Conservation (phyloP, 2,797 vertebrate genomes). For the Liasis olivaceus region DNA sequence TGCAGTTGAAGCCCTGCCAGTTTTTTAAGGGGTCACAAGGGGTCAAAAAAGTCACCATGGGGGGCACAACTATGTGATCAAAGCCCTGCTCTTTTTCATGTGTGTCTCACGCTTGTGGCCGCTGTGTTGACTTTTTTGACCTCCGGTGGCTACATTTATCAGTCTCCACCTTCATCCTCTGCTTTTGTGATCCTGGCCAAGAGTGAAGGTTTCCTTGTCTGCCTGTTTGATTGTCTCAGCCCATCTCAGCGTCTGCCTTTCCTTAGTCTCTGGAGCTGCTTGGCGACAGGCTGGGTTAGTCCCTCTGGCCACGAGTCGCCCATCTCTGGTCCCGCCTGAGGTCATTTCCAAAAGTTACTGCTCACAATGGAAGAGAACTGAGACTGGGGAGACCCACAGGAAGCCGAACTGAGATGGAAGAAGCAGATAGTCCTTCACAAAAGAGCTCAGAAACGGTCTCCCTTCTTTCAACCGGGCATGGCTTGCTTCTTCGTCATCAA, state of each 20-base stretch:
- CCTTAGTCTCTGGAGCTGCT: slow-evolving; percentile 65
- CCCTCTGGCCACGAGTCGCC: slow-evolving; percentile 68
- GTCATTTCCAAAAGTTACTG: slow-evolving; percentile 69
- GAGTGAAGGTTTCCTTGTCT: slow-evolving; percentile 59
- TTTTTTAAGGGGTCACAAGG: background rate
- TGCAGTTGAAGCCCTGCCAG: background rate
- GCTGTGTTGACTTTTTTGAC: background rate
- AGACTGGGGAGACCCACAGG: slow-evolving; percentile 68
- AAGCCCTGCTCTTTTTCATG: background rate
- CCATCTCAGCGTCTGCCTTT: slow-evolving; percentile 65
- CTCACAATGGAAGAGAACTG: slow-evolving; percentile 67
- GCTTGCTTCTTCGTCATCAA: slow-evolving; percentile 63
- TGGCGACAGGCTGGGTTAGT: slow-evolving; percentile 73
- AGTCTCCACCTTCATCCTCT: background rate
- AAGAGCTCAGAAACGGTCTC: slow-evolving; percentile 65
- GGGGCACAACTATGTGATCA: background rate
- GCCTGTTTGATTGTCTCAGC: slow-evolving; percentile 66
- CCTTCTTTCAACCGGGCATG: slow-evolving; percentile 60
- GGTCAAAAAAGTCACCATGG: background rate
- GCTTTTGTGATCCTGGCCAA: background rate
- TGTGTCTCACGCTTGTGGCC: background rate
- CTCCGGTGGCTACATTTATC: background rate
- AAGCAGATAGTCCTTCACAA: slow-evolving; percentile 68
- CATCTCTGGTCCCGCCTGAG: slow-evolving; percentile 65
- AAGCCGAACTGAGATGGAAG: slow-evolving; percentile 67